Evolutionary conservation across 2,797 vertebrate species (phyloP), one percentile per base, ranked within the genome.

Genomic region (Lycodopsis pacificus): DNA sequence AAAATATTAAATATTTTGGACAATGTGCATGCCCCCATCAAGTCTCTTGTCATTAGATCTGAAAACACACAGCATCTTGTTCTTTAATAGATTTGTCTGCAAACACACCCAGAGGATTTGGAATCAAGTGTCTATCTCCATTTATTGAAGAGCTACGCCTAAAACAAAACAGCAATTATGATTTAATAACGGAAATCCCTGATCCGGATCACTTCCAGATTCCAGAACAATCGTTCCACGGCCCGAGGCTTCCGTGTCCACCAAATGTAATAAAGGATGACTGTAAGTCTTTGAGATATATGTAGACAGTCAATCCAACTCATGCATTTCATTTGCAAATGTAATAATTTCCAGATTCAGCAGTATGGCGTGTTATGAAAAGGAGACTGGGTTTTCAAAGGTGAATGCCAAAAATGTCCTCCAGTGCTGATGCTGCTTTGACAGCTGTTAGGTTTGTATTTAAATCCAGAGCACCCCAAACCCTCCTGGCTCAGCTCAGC

Each of bases 131-230:
- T 64, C 34, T 70, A 84, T 86, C 77, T 76, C n/a, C 42, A 62
- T 57, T 78, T 1, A 75, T 79, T 76, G 76, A 54, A 46, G 51
- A 67, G 49, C 57, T 25, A 56, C 34, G 86, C 80, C 51, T 76
- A 38, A 80, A 90, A 84, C 83, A 77, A 88, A 91, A 79, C 66
- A 51, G 76, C 76, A 80, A 84, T 86, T 85, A 89, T 61, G 58
- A 61, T 88, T 86, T 84, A 79, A 69, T 79, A 87, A 83, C 53
- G 59, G 44, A 59, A 85, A 81, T 81, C 79, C 74, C 70, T 71
- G 79, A 86, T 89, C 68, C 53, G 4, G 78, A 91, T 89, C 65
- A 63, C 65, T 79, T 72, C 70, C 69, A 75, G 84, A 85, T 85
- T 86, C 79, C 76, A 62, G 53, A 61, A 85, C 82, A 79, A 89